Percentiles rank a stretch among this genome's conserved stretches.
Conservation (phyloP, 2,797 vertebrate genomes). For the Anguilla obscura region DNA sequence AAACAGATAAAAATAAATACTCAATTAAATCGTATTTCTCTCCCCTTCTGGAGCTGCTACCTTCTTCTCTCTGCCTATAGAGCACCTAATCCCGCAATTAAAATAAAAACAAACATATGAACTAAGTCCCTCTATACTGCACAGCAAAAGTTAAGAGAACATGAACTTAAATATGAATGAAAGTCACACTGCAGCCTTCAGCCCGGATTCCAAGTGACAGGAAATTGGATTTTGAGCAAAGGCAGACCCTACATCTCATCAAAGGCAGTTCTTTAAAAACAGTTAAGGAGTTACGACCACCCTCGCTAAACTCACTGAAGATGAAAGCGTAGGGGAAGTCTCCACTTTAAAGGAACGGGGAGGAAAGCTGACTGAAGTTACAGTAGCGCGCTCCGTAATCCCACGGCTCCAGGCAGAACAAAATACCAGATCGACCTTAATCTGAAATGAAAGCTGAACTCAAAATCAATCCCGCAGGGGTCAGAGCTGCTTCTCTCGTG, state of each 20-base stretch:
- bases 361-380: not conserved
- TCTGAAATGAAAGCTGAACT: not conserved
- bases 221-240: not conserved
- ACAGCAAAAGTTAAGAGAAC: not conserved
- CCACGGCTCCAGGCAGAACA: not conserved
- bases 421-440: not conserved
- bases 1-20: not conserved
- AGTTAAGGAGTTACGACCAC: not conserved
- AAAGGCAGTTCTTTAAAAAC: constrained; percentile 2
- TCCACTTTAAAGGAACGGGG: not conserved
- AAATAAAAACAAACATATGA: not conserved
- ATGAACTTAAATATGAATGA: not conserved
- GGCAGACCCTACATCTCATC: not conserved
- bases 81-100: not conserved
- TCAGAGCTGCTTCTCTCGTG: not conserved
- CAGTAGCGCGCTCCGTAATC: not conserved
- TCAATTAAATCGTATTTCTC: not conserved
- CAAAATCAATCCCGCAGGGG: not conserved
- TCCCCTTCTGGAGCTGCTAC: not conserved
- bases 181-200: not conserved
- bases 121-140: not conserved
- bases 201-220: not conserved
- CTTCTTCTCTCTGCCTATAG: not conserved
- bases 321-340: not conserved
- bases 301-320: not conserved